phyloP scores from a whole-genome alignment of 2,888 invertebrate species.

The Pristionchus maxplancki region DNA sequence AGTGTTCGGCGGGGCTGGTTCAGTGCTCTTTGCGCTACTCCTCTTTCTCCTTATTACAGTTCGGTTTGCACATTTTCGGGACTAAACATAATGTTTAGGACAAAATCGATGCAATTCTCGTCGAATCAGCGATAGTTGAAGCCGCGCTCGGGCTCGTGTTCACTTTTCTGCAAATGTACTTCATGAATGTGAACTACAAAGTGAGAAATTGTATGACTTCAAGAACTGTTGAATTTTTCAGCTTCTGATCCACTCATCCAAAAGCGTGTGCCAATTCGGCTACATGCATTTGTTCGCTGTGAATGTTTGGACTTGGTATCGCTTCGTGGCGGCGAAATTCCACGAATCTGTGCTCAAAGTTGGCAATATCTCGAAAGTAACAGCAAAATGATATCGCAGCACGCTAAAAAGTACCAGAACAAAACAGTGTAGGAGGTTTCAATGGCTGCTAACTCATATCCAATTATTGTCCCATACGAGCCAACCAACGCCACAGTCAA shows the following conservation, averaged over 20 bases:
- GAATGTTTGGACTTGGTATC: slow-evolving; percentile 36
- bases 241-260: not conserved
- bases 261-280: slow-evolving; percentile 8
- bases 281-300: slow-evolving; percentile 15
- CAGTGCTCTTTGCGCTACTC: not conserved
- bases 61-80: not conserved
- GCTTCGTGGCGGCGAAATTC: not conserved
- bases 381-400: not conserved
- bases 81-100: not conserved
- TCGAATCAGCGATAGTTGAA: not conserved
- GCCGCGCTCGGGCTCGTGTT: not conserved
- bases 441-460: not conserved
- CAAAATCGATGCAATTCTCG: not conserved
- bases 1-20: not conserved
- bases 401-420: not conserved
- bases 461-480: not conserved
- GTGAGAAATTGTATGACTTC: not conserved
- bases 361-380: not conserved
- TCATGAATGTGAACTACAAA: slow-evolving; percentile 36
- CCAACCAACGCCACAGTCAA: not conserved
- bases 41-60: not conserved
- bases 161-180: slow-evolving; percentile 39
- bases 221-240: not conserved
- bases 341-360: not conserved
- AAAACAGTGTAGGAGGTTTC: not conserved